phyloP scores from a whole-genome alignment of 2,888 invertebrate genomes.

The Carcina quercana region DNA sequence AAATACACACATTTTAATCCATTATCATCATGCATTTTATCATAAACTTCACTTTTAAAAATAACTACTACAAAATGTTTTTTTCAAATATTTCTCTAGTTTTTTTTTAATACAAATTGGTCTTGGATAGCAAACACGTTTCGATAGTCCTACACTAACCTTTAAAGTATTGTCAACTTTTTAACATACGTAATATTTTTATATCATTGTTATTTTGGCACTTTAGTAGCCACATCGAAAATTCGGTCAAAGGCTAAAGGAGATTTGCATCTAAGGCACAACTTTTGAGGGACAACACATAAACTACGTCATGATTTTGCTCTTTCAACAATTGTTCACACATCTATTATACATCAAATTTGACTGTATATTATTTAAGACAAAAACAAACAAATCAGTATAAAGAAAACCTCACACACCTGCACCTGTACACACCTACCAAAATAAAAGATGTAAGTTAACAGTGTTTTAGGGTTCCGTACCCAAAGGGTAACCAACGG shows the following conservation, averaged over 20 bases:
- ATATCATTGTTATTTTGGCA: slow-evolving; percentile 36
- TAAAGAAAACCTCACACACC: too few relatives aligned
- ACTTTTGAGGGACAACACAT: slow-evolving; percentile 37
- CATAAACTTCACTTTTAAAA: too few relatives aligned
- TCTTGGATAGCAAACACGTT: slow-evolving; percentile 1
- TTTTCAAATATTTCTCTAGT: not conserved
- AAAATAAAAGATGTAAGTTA: too few relatives aligned
- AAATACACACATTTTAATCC: slow-evolving; percentile 58
- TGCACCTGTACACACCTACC: too few relatives aligned
- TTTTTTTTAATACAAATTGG: slow-evolving; percentile 1
- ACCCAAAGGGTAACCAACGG: too few relatives aligned
- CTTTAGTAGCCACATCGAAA: slow-evolving; percentile 39
- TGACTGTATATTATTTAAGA: not conserved
- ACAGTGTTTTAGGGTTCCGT: too few relatives aligned
- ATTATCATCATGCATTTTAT: slow-evolving; percentile 29
- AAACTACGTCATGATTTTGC: not conserved
- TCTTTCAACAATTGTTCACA: not conserved
- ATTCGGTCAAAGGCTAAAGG: slow-evolving; percentile 25
- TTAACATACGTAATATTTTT: slow-evolving; percentile 1
- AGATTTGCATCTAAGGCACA: slow-evolving; percentile 60
- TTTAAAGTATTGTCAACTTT: slow-evolving; percentile 3
- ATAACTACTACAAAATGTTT: too few relatives aligned
- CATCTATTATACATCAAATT: not conserved
- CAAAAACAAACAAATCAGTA: too few relatives aligned
- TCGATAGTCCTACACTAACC: slow-evolving; percentile 2